Evolutionary conservation across 2,113 vertebrate species (phyloP).

Genomic region (Zosterops japonicus): DNA sequence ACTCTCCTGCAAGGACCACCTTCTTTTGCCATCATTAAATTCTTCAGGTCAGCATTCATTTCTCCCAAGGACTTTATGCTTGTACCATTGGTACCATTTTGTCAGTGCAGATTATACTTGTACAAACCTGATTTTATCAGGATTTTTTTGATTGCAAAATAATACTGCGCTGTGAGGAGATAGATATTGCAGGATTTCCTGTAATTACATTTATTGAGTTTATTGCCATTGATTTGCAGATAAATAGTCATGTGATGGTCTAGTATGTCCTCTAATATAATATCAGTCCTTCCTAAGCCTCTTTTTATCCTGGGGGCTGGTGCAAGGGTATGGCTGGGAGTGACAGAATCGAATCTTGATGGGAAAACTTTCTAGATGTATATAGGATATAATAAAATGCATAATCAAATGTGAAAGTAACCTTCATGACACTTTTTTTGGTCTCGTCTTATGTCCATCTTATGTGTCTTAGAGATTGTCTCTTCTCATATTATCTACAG

Average conservation of each 20-base stretch:
- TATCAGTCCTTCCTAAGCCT: background rate
- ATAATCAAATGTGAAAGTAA: background rate
- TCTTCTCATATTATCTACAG: background rate
- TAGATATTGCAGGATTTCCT: background rate
- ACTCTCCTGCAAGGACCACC: background rate
- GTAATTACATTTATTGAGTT: slow-evolving; percentile 20
- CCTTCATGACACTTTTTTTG: background rate
- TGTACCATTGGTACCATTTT: background rate
- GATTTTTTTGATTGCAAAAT: background rate
- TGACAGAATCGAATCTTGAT: background rate
- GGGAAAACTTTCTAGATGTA: background rate
- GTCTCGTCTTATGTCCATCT: background rate
- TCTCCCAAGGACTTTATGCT: background rate
- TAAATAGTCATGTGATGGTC: background rate
- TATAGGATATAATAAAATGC: background rate
- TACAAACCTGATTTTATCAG: background rate
- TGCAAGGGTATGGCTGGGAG: background rate
- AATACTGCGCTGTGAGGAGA: background rate
- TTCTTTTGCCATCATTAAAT: background rate
- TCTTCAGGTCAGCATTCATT: background rate
- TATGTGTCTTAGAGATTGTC: background rate
- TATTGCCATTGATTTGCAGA: background rate
- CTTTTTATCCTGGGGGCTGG: background rate
- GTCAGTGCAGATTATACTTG: background rate
- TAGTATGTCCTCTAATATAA: background rate